These are phyloP conservation scores for Temnothorax nylanderi DNA, from an alignment of 1,140 invertebrate genomes.

Conservation along the genomic window DNA sequence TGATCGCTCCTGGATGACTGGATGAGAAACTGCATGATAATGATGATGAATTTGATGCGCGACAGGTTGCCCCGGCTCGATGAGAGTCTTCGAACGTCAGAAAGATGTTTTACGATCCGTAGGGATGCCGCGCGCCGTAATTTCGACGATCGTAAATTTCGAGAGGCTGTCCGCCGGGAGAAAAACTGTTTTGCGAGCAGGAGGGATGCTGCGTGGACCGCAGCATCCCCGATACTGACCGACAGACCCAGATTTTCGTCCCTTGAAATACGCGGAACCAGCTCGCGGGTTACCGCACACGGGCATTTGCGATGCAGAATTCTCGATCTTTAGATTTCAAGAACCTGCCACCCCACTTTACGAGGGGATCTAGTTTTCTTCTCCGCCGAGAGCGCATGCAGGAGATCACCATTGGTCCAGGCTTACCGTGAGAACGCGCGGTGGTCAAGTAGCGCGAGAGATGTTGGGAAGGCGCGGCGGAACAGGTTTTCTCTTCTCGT, in stretches of 20 bases:
- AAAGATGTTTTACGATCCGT: constrained; percentile 58
- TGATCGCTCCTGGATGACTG: not conserved
- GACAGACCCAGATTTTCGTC: constrained; percentile 70
- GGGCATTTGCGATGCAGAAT: constrained; percentile 72
- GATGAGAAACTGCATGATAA: constrained; percentile 24
- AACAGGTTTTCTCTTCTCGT: constrained; percentile 76
- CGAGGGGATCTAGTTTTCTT: constrained; percentile 36
- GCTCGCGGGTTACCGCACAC: constrained; percentile 69
- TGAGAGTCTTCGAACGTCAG: constrained; percentile 10
- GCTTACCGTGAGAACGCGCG: constrained; percentile 80
- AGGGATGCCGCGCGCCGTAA: constrained; percentile 1
- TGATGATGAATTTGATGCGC: constrained; percentile 14
- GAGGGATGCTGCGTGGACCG: constrained; percentile 76
- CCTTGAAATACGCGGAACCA: constrained; percentile 77
- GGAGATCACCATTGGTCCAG: constrained; percentile 73
- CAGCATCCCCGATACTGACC: constrained; percentile 82
- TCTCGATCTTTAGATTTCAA: constrained; percentile 73
- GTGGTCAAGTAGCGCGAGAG: constrained; percentile 67
- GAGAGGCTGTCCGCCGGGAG: constrained; percentile 34
- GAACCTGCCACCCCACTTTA: constrained; percentile 55
- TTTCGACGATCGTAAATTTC: constrained; percentile 63
- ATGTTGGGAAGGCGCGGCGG: constrained; percentile 61
- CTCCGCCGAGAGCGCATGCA: constrained; percentile 58
- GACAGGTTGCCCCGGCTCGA: not conserved
- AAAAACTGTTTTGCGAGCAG: constrained; percentile 68